These are phyloP conservation scores for Neosilurus mollespiculum DNA, from an alignment of 2,797 vertebrate species.

Conservation along the genomic window DNA sequence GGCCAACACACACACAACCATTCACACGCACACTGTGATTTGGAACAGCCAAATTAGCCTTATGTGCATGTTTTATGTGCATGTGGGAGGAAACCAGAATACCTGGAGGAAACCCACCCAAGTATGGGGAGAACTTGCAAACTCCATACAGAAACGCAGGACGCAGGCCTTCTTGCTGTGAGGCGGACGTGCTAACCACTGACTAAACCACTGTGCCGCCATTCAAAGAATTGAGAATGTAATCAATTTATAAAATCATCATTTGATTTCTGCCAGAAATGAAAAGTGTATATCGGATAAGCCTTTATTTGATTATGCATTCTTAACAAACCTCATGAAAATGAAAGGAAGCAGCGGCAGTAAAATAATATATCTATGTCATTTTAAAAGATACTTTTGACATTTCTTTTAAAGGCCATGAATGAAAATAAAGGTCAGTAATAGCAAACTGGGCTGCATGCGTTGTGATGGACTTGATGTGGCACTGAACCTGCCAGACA, in stretches of 20 bases:
- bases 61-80: too few species aligned
- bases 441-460: neutral
- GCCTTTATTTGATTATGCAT: neutral
- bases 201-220: too few species aligned
- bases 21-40: too few species aligned
- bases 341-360: neutral
- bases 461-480: neutral
- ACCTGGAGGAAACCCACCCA: too few species aligned
- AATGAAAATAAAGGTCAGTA: slow-evolving; percentile 11
- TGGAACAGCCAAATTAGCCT: too few species aligned
- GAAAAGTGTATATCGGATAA: neutral
- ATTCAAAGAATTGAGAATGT: neutral
- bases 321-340: neutral
- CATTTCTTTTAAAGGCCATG: slow-evolving; percentile 4
- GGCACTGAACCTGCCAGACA: slow-evolving; percentile 15
- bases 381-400: slow-evolving; percentile 1
- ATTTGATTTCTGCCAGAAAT: neutral
- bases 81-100: too few species aligned
- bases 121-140: too few species aligned
- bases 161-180: too few species aligned
- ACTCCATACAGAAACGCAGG: too few species aligned
- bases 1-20: too few species aligned
- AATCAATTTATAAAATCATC: neutral
- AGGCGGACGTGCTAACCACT: too few species aligned
- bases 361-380: slow-evolving; percentile 11